A percentile compares a stretch with the other conserved stretches of the same genome.
phyloP scores from a whole-genome alignment of 53 echinoderm and acorn worm genomes.

The Antedon mediterranea region DNA sequence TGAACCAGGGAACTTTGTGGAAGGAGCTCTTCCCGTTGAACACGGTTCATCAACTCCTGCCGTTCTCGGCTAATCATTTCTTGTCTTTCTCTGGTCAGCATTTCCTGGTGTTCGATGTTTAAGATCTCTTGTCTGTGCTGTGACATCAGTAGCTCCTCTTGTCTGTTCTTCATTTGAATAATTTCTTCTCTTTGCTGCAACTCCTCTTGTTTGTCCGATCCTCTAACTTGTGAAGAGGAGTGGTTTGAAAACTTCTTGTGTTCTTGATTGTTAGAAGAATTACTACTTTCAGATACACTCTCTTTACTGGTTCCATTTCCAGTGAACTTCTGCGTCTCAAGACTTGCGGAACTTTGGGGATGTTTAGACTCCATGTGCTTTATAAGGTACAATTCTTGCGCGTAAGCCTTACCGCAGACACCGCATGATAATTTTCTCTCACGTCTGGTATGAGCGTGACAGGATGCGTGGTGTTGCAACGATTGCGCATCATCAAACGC shows the following conservation, averaged over 20 bases:
- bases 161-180: neutral
- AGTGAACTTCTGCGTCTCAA: neutral
- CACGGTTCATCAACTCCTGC: neutral
- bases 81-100: neutral
- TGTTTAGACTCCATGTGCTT: constrained; percentile 88
- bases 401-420: constrained; percentile 82
- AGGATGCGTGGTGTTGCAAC: constrained; percentile 76
- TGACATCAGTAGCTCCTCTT: neutral
- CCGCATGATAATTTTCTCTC: constrained; percentile 74
- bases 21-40: neutral
- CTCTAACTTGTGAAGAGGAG: neutral
- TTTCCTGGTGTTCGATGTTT: neutral
- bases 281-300: neutral
- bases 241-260: neutral
- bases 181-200: neutral
- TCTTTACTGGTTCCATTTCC: neutral
- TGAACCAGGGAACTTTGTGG: neutral
- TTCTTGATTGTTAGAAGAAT: neutral
- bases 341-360: constrained; percentile 36
- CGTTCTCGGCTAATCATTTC: neutral
- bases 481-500: constrained; percentile 78
- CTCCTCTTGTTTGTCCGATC: neutral
- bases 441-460: constrained; percentile 81
- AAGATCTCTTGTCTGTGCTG: neutral
- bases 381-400: constrained; percentile 80